A percentile compares a stretch with the other conserved stretches of the same genome.
These are phyloP conservation scores for Synanthedon andrenaeformis DNA, from an alignment of 2,888 invertebrate genomes.

Conservation along the genomic window DNA sequence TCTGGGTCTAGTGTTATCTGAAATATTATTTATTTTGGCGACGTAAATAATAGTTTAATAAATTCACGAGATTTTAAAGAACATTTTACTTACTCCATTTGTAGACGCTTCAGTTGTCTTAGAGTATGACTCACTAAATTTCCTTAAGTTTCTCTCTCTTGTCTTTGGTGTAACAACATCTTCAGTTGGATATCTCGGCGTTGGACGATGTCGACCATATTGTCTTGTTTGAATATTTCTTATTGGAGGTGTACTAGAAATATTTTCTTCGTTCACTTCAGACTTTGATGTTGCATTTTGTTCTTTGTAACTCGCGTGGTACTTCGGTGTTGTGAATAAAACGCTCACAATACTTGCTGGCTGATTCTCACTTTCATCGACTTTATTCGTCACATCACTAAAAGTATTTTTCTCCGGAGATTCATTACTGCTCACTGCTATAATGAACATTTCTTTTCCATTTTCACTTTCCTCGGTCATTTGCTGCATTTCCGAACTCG, in stretches of 20 bases:
- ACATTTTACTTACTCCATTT: conserved; percentile 50
- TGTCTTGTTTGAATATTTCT: conserved; percentile 52
- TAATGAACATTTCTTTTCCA: conserved; percentile 33
- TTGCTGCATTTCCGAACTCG: background rate
- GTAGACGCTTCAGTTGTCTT: conserved; percentile 52
- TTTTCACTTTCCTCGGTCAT: conserved; percentile 11
- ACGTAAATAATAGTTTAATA: conserved; percentile 1
- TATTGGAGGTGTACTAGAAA: conserved; percentile 33
- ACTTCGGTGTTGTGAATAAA: conserved; percentile 36
- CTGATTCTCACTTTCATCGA: conserved; percentile 31
- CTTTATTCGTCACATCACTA: conserved; percentile 28
- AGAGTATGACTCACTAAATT: conserved; percentile 45
- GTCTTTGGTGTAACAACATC: conserved; percentile 27
- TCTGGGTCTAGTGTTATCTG: conserved; percentile 57
- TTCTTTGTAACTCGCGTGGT: conserved; percentile 50
- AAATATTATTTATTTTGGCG: conserved; percentile 17
- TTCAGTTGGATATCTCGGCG: conserved; percentile 23
- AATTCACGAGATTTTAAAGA: background rate
- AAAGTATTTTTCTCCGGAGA: conserved; percentile 35
- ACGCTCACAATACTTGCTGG: conserved; percentile 16
- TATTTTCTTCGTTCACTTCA: conserved; percentile 21
- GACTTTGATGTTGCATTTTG: conserved; percentile 14
- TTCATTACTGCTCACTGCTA: conserved; percentile 47
- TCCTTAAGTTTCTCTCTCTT: conserved; percentile 36
- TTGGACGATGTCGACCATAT: conserved; percentile 30